Evolutionary conservation across 2,888 invertebrate species (phyloP).

Genomic region (Parnassius apollo): DNA sequence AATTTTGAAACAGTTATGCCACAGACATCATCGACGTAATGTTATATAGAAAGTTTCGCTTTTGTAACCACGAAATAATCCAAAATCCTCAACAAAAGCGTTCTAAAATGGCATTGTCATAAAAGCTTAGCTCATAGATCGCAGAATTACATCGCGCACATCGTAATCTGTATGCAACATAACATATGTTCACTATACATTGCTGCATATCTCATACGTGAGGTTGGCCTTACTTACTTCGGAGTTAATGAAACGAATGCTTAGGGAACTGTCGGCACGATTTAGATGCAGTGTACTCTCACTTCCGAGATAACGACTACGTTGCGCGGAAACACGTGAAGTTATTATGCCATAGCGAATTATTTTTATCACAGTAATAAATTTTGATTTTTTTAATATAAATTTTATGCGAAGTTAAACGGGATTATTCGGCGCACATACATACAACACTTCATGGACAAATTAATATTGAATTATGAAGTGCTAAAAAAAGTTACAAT

Average conservation of each 20-base stretch:
- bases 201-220: not conserved
- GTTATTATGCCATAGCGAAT: not conserved
- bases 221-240: not conserved
- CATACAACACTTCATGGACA: too few species aligned
- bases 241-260: not conserved
- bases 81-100: not conserved
- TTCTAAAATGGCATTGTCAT: not conserved
- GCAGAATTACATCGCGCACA: not conserved
- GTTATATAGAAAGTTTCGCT: conserved; percentile 1
- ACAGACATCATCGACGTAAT: not conserved
- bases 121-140: not conserved
- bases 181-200: not conserved
- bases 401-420: not conserved
- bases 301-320: not conserved
- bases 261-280: not conserved
- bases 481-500: too few species aligned
- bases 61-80: not conserved
- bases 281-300: not conserved
- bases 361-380: not conserved
- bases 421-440: not conserved
- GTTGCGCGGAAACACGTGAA: not conserved
- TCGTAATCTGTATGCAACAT: not conserved
- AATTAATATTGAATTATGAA: too few species aligned
- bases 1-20: not conserved
- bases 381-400: not conserved